These are phyloP conservation scores for Phortica magna DNA, from an alignment of 2,888 invertebrate species.

Conservation along the genomic window DNA sequence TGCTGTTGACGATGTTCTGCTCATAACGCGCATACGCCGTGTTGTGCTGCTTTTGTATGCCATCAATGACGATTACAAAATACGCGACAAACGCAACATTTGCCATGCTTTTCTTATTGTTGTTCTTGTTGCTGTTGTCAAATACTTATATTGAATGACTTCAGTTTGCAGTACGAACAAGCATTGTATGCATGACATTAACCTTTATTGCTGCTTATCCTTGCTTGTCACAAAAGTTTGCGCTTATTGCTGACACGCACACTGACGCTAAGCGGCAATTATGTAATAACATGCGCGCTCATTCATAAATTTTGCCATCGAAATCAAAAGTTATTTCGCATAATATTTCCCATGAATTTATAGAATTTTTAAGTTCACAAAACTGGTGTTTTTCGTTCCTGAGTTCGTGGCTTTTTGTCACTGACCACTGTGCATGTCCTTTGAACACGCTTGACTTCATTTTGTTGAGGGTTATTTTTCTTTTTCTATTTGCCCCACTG, in stretches of 20 bases:
- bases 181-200: constrained; percentile 75
- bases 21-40: constrained; percentile 21
- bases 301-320: background rate
- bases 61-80: background rate
- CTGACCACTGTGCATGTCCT: background rate
- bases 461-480: background rate
- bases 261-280: constrained; percentile 41
- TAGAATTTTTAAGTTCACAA: background rate
- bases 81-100: background rate
- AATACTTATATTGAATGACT: constrained; percentile 13
- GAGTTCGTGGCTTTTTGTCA: too few relatives aligned
- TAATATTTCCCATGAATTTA: background rate
- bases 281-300: constrained; percentile 15
- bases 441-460: background rate
- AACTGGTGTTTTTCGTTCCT: too few relatives aligned
- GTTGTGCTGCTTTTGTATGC: constrained; percentile 6
- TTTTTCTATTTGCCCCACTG: background rate
- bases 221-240: constrained; percentile 45
- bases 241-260: constrained; percentile 47
- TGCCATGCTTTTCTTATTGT: constrained; percentile 21
- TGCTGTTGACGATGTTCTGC: constrained; percentile 44
- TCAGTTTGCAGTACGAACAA: constrained; percentile 40
- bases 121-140: constrained; percentile 34
- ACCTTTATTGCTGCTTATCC: constrained; percentile 75
- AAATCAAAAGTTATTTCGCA: background rate